These are phyloP conservation scores for Cottus gobio DNA, from an alignment of 2,113 vertebrate genomes.

Conservation along the genomic window DNA sequence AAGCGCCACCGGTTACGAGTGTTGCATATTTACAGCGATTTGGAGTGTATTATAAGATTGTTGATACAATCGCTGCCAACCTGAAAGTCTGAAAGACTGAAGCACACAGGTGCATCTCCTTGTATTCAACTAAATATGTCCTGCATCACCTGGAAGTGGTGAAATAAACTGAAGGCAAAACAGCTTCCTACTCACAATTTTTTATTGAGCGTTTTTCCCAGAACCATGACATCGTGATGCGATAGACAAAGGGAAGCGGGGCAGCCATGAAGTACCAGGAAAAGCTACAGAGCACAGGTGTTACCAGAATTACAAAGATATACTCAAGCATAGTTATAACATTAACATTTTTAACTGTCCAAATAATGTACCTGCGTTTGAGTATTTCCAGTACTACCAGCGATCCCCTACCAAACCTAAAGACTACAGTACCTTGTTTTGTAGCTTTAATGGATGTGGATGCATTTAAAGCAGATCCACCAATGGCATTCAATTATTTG, in stretches of 20 bases:
- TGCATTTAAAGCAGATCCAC: not conserved
- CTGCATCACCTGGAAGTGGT: not conserved
- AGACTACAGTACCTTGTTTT: not conserved
- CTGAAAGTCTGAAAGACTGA: not conserved
- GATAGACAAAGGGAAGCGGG: not conserved
- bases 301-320: not conserved
- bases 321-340: not conserved
- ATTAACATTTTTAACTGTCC: not conserved
- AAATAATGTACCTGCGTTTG: slow-evolving; percentile 1
- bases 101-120: not conserved
- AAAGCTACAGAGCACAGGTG: not conserved
- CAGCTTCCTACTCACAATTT: not conserved
- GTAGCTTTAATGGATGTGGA: slow-evolving; percentile 1
- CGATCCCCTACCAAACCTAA: not conserved
- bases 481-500: slow-evolving; percentile 19
- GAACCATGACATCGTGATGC: not conserved
- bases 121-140: not conserved
- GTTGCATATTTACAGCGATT: not conserved
- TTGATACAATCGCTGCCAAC: not conserved
- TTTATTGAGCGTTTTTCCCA: not conserved
- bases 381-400: not conserved
- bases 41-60: not conserved
- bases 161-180: not conserved
- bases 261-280: not conserved
- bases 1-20: not conserved